Percentiles rank a stretch among this genome's conserved stretches.
phyloP scores from a whole-genome alignment of 2,113 vertebrate species.

The Pogonocichla stellata region DNA sequence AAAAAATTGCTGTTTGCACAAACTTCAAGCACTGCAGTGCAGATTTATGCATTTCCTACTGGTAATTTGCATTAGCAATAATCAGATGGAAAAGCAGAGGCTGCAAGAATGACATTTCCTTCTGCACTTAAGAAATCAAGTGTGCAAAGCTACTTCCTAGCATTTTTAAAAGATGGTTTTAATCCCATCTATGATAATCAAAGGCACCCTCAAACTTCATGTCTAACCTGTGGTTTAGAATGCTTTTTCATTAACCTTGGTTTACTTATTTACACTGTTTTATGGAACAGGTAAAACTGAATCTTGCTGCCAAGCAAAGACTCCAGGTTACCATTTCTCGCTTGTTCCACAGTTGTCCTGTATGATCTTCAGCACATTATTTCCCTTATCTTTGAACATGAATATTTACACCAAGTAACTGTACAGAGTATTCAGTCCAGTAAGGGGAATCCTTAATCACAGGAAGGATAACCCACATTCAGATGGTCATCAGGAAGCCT shows the following conservation, averaged over 20 bases:
- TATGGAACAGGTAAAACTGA: neutral
- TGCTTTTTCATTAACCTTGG: neutral
- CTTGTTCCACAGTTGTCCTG: neutral
- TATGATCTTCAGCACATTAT: neutral
- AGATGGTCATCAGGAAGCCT: neutral
- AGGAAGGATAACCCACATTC: neutral
- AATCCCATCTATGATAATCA: neutral
- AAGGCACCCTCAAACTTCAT: neutral
- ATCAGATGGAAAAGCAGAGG: conserved; percentile 33
- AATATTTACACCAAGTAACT: neutral
- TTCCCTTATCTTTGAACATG: neutral
- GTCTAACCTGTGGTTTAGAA: neutral
- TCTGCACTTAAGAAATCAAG: neutral
- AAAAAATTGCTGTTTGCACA: neutral
- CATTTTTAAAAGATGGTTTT: neutral
- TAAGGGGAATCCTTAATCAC: neutral
- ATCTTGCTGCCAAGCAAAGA: neutral
- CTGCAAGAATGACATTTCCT: neutral
- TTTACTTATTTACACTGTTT: neutral
- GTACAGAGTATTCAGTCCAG: neutral
- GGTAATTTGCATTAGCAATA: conserved; percentile 28
- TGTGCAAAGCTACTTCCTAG: neutral
- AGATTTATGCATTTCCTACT: conserved; percentile 3
- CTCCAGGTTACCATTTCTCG: neutral
- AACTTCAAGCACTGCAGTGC: neutral